These are phyloP conservation scores for Aleiodes testaceus DNA, from an alignment of 2,888 invertebrate genomes.

Conservation along the genomic window DNA sequence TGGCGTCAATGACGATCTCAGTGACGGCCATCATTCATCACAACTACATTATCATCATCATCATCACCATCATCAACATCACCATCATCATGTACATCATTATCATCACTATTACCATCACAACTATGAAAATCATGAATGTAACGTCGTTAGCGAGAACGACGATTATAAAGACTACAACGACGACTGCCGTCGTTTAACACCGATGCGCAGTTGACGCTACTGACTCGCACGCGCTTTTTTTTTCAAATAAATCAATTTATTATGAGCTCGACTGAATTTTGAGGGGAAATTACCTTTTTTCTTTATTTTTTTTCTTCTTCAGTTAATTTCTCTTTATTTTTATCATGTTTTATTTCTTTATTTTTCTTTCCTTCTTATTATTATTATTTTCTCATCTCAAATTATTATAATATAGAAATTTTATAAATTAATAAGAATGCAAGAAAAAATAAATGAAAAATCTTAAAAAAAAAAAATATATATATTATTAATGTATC, in stretches of 20 bases:
- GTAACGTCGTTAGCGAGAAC: slow-evolving; percentile 34
- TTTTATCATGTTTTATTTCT: neutral
- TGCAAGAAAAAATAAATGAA: neutral
- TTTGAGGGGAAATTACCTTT: neutral
- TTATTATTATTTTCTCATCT: neutral
- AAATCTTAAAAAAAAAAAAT: neutral
- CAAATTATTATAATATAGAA: neutral
- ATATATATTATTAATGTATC: neutral
- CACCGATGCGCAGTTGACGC: slow-evolving; percentile 44
- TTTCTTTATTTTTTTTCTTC: too few relatives aligned
- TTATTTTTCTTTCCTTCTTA: neutral
- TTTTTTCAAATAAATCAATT: slow-evolving; percentile 18
- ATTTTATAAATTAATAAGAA: neutral
- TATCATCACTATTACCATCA: slow-evolving; percentile 39
- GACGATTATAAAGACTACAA: slow-evolving; percentile 35
- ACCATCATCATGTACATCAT: slow-evolving; percentile 37
- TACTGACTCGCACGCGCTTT: slow-evolving; percentile 30
- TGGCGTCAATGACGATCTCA: slow-evolving; percentile 32
- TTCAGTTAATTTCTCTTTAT: neutral
- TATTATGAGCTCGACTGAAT: slow-evolving; percentile 36
- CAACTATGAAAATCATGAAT: slow-evolving; percentile 39
- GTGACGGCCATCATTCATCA: slow-evolving; percentile 13
- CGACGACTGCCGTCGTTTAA: slow-evolving; percentile 20
- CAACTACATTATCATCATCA: slow-evolving; percentile 18
- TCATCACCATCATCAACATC: slow-evolving; percentile 36